Percentiles rank a stretch among this genome's conserved stretches.
These are phyloP conservation scores for Serranus cabrilla DNA, from an alignment of 2,797 vertebrate species.

Conservation along the genomic window DNA sequence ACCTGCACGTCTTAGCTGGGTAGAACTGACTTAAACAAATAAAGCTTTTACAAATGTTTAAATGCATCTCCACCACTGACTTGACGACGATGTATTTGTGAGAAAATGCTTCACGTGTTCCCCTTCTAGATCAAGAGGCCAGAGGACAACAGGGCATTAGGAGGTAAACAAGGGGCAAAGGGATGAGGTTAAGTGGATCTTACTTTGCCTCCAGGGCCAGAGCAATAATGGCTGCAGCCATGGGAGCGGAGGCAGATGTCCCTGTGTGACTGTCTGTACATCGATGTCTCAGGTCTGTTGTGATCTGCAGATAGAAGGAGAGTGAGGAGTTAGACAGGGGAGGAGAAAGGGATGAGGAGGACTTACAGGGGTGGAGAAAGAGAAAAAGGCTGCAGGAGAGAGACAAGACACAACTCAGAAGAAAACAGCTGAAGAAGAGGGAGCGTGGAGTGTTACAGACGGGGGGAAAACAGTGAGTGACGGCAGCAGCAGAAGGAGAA, in stretches of 20 bases:
- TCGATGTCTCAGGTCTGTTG: constrained; percentile 96
- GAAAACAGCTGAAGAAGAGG: constrained; percentile 8
- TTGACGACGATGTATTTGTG: constrained; percentile 13
- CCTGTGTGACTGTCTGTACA: constrained; percentile 99
- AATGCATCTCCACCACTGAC: constrained; percentile 7
- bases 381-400: neutral
- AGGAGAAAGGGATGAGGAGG: neutral
- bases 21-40: constrained; percentile 15
- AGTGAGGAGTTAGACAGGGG: constrained; percentile 6
- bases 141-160: constrained; percentile 53
- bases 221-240: constrained; percentile 98
- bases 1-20: constrained; percentile 1
- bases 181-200: constrained; percentile 83
- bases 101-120: constrained; percentile 48
- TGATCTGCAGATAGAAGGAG: constrained; percentile 87
- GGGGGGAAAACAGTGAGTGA: neutral
- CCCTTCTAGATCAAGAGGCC: constrained; percentile 33
- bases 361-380: constrained; percentile 6
- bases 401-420: neutral
- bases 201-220: constrained; percentile 99
- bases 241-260: constrained; percentile 97
- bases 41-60: constrained; percentile 1
- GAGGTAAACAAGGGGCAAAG: constrained; percentile 49
- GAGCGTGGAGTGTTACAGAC: neutral
- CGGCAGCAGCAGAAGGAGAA: constrained; percentile 13